Evolutionary conservation across 2,888 invertebrate genomes (phyloP), one percentile per base, ranked within the genome.

Genomic region (Stictocephala bisonia): DNA sequence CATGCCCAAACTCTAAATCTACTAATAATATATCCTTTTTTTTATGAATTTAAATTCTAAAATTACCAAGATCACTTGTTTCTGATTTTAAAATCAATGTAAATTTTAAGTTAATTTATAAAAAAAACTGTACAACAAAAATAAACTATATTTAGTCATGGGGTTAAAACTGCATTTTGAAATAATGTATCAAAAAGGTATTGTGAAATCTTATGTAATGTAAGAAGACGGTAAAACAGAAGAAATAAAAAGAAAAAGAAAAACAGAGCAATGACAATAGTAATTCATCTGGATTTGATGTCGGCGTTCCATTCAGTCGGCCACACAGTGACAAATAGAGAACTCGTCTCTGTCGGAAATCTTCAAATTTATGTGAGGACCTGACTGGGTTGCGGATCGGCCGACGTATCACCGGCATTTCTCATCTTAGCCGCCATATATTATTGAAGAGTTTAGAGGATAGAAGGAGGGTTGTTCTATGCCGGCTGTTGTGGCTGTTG

Each of bases 291-390:
- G 77, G 78, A 78, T 78, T 78, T 75, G 75, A 71, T 75, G 77
- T 77, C 51, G 73, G 70, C 31, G 50, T 69, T 26, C 73, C 73
- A 73, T 73, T 73, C 70, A 73, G 73, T 72, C 72, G 75, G 72
- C 48, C 72, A 68, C 72, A 71, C 76, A 73, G 77, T 78, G 78
- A 78, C 78, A 78, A 78, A 78, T 78, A 78, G 78, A 78, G 77
- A 77, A 77, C 77, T 78, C 77, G 77, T 78, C 78, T 77, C 69
- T 27, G 64, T 41, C 56, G 75, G 76, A 78, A 78, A 78, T 78
- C 78, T 78, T 77, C 74, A 74, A 77, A 78, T 78, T 78, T 78
- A 78, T 78, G 78, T 78, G 75, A 74, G 74, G 74, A 78, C 78
- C 78, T 78, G 78, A 78, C 77, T 76, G 20, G 78, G 70, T 75